Percentiles rank a stretch among this genome's conserved stretches.
phyloP scores from a whole-genome alignment of 2,113 vertebrate genomes.

The Myrmecobius fasciatus region DNA sequence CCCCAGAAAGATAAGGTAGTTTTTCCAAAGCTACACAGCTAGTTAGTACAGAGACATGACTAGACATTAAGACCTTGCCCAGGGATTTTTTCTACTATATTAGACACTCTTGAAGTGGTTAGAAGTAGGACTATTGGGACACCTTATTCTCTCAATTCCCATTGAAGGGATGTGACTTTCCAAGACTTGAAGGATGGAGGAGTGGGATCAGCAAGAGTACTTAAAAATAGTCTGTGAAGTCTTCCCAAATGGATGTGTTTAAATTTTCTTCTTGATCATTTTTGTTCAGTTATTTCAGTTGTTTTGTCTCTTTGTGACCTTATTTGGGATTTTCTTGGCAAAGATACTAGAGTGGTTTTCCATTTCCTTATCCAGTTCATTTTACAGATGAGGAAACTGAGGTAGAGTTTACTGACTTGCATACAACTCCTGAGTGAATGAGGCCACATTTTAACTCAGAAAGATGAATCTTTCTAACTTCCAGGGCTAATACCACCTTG shows the following conservation, averaged over 20 bases:
- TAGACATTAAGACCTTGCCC: conserved; percentile 44
- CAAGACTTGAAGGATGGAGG: neutral
- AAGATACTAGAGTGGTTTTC: too few species aligned
- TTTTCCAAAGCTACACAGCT: neutral
- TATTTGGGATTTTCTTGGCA: too few species aligned
- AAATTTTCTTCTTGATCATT: neutral
- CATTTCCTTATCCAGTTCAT: too few species aligned
- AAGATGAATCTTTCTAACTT: neutral
- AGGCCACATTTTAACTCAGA: neutral
- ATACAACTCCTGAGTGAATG: neutral
- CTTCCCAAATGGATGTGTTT: neutral
- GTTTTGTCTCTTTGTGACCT: too few species aligned
- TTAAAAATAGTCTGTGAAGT: neutral
- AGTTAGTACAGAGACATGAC: neutral
- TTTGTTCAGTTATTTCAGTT: too few species aligned
- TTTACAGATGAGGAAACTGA: too few species aligned
- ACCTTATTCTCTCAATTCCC: neutral
- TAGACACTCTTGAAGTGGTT: neutral
- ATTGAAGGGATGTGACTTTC: conserved; percentile 36
- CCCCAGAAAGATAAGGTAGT: neutral
- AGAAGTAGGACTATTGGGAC: conserved; percentile 47
- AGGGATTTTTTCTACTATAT: conserved; percentile 44
- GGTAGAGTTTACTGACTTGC: neutral
- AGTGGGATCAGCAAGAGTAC: neutral
- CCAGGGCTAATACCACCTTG: neutral